Evolutionary conservation across 2,797 vertebrate genomes (phyloP).

Genomic region (Esox masquinongy): DNA sequence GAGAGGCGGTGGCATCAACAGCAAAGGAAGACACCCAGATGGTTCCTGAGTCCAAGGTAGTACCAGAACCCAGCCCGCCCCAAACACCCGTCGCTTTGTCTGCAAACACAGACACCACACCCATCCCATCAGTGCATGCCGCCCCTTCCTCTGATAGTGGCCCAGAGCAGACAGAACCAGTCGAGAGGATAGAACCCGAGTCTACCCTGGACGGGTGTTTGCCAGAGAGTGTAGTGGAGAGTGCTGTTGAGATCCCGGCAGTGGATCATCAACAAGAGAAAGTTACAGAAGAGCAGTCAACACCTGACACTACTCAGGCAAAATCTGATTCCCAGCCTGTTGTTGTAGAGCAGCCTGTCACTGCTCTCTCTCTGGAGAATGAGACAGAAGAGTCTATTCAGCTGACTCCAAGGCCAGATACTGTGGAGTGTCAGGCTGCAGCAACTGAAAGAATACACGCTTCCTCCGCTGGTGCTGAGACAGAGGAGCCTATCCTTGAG

Average conservation of each 20-base stretch:
- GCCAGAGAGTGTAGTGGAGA: slow-evolving; percentile 43
- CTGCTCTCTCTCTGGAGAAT: not conserved
- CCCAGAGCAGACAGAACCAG: slow-evolving; percentile 41
- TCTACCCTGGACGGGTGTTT: slow-evolving; percentile 15
- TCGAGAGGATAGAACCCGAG: slow-evolving; percentile 5
- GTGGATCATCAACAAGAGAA: slow-evolving; percentile 32
- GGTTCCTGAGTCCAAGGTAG: slow-evolving; percentile 62
- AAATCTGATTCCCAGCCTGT: not conserved
- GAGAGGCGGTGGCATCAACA: slow-evolving; percentile 53
- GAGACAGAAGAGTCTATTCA: slow-evolving; percentile 26
- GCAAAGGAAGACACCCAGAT: slow-evolving; percentile 48
- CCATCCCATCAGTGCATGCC: slow-evolving; percentile 37
- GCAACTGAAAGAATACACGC: slow-evolving; percentile 10
- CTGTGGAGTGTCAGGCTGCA: slow-evolving; percentile 13
- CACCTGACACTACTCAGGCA: not conserved
- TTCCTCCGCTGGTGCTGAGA: slow-evolving; percentile 38
- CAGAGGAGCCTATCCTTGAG: slow-evolving; percentile 35
- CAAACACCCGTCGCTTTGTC: slow-evolving; percentile 28
- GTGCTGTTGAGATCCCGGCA: slow-evolving; percentile 23
- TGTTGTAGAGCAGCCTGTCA: slow-evolving; percentile 4
- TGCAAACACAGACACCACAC: slow-evolving; percentile 35
- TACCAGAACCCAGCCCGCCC: slow-evolving; percentile 34
- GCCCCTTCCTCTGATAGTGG: slow-evolving; percentile 31
- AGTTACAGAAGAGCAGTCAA: slow-evolving; percentile 8
- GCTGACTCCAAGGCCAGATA: slow-evolving; percentile 35